A percentile compares a stretch with the other conserved stretches of the same genome.
phyloP scores from a whole-genome alignment of 2,888 invertebrate genomes.

The Zygogramma bicolorata region DNA sequence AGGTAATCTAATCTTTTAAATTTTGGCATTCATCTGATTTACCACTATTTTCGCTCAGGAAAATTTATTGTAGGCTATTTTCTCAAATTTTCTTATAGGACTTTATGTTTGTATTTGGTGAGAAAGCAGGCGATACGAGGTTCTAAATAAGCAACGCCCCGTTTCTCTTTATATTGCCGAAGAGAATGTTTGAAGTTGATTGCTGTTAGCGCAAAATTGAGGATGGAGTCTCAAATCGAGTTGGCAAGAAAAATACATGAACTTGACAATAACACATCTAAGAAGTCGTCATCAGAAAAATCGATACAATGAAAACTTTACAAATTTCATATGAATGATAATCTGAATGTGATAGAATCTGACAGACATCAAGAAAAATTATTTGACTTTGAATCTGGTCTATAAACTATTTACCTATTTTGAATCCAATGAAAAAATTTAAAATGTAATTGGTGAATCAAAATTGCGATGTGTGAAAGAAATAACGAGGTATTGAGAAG shows the following conservation, averaged over 20 bases:
- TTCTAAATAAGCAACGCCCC: background rate
- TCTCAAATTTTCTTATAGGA: background rate
- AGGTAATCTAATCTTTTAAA: conserved; percentile 13
- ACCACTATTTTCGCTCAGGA: conserved; percentile 4
- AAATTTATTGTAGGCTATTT: conserved; percentile 1
- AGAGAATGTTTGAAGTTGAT: background rate
- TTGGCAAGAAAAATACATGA: background rate
- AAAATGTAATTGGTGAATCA: too few species aligned
- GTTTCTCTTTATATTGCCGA: background rate
- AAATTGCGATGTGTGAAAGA: too few species aligned
- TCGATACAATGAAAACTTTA: too few species aligned
- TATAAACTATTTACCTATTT: too few species aligned
- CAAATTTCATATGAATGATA: too few species aligned
- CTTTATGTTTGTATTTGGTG: conserved; percentile 5
- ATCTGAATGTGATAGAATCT: too few species aligned
- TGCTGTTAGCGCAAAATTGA: background rate
- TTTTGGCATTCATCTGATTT: conserved; percentile 8
- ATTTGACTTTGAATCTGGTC: too few species aligned
- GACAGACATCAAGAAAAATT: too few species aligned
- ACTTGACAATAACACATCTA: background rate
- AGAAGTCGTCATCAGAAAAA: too few species aligned
- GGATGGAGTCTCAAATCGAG: background rate
- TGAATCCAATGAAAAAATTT: too few species aligned
- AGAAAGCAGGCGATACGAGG: background rate
- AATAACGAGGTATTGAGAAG: too few species aligned